These are phyloP conservation scores for Bombus fervidus DNA, from an alignment of 1,140 invertebrate genomes.

Conservation along the genomic window DNA sequence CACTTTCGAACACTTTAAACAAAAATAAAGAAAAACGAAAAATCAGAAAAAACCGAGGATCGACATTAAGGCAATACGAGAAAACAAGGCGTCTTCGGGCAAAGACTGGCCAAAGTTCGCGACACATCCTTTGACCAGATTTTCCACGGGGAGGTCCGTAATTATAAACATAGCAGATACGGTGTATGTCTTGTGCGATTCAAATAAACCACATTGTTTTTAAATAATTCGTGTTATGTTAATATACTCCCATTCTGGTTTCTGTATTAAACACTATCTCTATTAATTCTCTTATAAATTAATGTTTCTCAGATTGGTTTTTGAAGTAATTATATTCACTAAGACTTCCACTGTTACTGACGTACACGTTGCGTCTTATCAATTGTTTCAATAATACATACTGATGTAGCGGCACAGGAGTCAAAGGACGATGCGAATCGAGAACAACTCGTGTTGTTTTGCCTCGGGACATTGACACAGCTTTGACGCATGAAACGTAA, in stretches of 20 bases:
- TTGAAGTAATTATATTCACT: not conserved
- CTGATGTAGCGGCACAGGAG: too few species aligned
- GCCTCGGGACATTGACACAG: too few species aligned
- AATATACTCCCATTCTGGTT: not conserved
- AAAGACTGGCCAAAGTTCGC: constrained; percentile 71
- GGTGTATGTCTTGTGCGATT: constrained; percentile 83
- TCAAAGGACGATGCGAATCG: too few species aligned
- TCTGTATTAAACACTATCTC: not conserved
- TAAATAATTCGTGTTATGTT: constrained; percentile 73
- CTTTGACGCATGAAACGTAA: too few species aligned
- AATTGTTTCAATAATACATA: not conserved
- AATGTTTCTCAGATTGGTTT: not conserved
- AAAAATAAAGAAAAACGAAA: not conserved
- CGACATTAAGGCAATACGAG: constrained; percentile 81
- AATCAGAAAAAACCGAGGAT: constrained; percentile 70
- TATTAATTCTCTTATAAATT: not conserved
- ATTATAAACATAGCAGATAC: constrained; percentile 82
- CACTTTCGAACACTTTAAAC: constrained; percentile 65
- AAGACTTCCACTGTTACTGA: not conserved
- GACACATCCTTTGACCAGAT: constrained; percentile 71
- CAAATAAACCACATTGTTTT: constrained; percentile 83
- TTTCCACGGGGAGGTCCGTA: constrained; percentile 74
- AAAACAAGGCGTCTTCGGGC: constrained; percentile 68
- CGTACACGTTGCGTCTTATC: too few species aligned
- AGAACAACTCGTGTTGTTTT: too few species aligned